Evolutionary conservation across 2,888 invertebrate species (phyloP), one percentile per base, ranked within the genome.

Genomic region (Drosophila meridiana): DNA sequence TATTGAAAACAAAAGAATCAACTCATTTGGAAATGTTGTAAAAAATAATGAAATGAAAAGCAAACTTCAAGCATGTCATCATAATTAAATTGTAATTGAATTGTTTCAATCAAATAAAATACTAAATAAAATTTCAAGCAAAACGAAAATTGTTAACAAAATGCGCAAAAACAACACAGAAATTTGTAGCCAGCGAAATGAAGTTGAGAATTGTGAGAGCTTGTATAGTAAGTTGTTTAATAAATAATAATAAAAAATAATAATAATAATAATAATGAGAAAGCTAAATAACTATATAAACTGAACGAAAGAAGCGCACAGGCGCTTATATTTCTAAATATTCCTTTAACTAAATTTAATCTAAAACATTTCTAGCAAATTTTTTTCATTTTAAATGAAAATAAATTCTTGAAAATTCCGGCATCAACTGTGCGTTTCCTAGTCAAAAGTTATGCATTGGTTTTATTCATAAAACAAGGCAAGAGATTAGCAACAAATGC

Each of bases 161-260:
- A 76, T 55, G 73, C 72, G 67, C 71, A 69, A 34, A 20, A 74
- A 72, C 71, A 43, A 50, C 53, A 38, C 65, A n/a, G 26, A 50
- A 60, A 71, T 73, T 80, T 73, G 76, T 71, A 82, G 80, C 38
- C 60, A 72, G 76, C 57, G 11, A 67, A 60, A 73, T 48, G 43
- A 45, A 58, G 60, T 59, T 36, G 40, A 50, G 28, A 32, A 63
- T 38, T 79, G 82, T 87, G 90, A 90, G 91, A 91, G 91, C 92
- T 91, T 91, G 91, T 91, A 91, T 91, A 90, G 90, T 88, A 91
- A 91, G 82, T 82, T 85, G 79, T 77, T 79, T 76, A 82, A 78
- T 71, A 69, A 40, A 32, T 50, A 50, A 71, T 56, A 60, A 70
- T 60, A 70, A n/a, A n/a, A n/a, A n/a, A 71, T 30, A 60, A 69